Percentiles rank a stretch among this genome's conserved stretches.
phyloP scores from a whole-genome alignment of 2,113 vertebrate genomes.

The Mugil cephalus region DNA sequence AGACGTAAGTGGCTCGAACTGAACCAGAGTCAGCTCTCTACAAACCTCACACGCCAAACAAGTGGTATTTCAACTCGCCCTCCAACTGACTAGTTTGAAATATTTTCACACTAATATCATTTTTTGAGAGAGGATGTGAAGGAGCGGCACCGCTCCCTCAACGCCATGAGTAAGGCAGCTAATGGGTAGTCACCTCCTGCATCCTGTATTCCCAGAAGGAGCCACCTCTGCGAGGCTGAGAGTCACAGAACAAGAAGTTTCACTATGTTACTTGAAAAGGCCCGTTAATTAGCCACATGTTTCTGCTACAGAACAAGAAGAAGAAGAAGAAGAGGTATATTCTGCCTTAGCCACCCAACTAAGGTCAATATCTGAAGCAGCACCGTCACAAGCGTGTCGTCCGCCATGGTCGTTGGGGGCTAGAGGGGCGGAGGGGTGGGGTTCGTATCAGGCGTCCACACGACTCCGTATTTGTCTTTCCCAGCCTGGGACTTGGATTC shows the following conservation, averaged over 20 bases:
- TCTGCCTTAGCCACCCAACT: too few relatives aligned
- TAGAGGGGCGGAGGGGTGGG: too few relatives aligned
- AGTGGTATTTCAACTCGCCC: conserved; percentile 10
- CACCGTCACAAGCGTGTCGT: too few relatives aligned
- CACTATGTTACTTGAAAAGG: not conserved
- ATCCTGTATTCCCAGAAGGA: conserved; percentile 31
- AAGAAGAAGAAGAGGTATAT: too few relatives aligned
- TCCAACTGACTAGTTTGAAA: conserved; percentile 30
- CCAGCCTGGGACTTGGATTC: too few relatives aligned
- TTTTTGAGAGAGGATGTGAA: conserved; percentile 50
- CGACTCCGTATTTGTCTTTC: too few relatives aligned
- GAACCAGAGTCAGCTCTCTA: too few relatives aligned
- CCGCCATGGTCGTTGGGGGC: too few relatives aligned
- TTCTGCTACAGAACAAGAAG: not conserved
- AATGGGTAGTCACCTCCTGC: conserved; percentile 47
- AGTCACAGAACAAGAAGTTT: not conserved
- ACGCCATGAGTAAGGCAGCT: not conserved
- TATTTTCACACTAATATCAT: conserved; percentile 46
- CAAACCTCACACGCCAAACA: conserved; percentile 4
- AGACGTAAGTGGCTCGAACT: too few relatives aligned
- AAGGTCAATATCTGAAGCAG: too few relatives aligned
- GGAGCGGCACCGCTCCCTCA: conserved; percentile 16
- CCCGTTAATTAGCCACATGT: not conserved
- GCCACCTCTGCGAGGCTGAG: conserved; percentile 7
- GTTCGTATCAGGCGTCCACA: too few relatives aligned